These are phyloP conservation scores for Dasypogon diadema DNA, from an alignment of 2,888 invertebrate species.

Conservation along the genomic window DNA sequence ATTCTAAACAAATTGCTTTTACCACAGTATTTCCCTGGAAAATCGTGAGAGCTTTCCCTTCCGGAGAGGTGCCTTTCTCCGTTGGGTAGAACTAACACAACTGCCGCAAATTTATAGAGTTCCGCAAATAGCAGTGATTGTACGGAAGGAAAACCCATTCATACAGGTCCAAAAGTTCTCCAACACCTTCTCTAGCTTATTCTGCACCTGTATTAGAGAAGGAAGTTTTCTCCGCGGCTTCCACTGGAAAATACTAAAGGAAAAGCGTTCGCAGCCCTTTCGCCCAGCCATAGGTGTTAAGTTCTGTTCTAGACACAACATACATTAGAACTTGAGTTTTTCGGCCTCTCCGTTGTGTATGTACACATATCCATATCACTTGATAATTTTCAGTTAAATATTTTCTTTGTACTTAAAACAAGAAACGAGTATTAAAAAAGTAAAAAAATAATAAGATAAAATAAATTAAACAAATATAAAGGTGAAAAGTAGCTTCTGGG, in stretches of 20 bases:
- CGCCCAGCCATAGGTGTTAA: conserved; percentile 54
- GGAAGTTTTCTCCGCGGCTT: conserved; percentile 20
- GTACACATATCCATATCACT: conserved; percentile 56
- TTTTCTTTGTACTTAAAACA: conserved; percentile 43
- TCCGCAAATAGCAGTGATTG: too few relatives aligned
- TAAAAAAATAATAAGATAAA: neutral
- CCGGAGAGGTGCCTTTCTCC: too few relatives aligned
- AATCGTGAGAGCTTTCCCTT: conserved; percentile 10
- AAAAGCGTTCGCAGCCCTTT: conserved; percentile 49
- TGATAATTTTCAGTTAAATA: conserved; percentile 54
- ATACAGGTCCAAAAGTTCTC: neutral
- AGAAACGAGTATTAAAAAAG: neutral
- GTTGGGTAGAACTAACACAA: too few relatives aligned
- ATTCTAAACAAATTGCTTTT: conserved; percentile 23
- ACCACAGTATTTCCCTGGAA: conserved; percentile 20
- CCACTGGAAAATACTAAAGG: conserved; percentile 50
- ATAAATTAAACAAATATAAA: too few relatives aligned
- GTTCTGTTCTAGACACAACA: conserved; percentile 56
- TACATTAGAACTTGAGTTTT: conserved; percentile 57
- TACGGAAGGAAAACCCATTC: too few relatives aligned
- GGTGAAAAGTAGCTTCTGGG: neutral
- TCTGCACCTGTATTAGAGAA: neutral
- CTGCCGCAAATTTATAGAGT: too few relatives aligned
- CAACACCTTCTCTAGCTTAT: neutral
- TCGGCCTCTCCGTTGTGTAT: conserved; percentile 56